Conservation (phyloP, 37 sponge, comb jelly and placozoan species). For the Beroe forskalii region DNA sequence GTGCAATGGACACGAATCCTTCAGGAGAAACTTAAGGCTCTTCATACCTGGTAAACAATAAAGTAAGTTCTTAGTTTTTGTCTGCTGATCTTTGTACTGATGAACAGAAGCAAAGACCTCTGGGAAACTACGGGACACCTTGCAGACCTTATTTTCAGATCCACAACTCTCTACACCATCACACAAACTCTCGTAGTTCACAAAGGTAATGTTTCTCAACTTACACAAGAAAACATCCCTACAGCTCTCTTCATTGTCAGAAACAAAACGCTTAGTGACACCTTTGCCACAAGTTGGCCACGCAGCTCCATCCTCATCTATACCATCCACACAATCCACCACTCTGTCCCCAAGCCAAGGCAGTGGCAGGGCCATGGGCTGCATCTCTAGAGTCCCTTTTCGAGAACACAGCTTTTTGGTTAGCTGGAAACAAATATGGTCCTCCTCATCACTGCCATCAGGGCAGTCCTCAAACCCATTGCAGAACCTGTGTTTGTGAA, state of each 20-base stretch:
- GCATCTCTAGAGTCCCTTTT: not conserved
- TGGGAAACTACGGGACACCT: not conserved
- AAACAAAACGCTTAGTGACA: not conserved
- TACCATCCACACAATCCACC: not conserved
- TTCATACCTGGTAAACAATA: not conserved
- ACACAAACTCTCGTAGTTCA: not conserved
- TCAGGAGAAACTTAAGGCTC: not conserved
- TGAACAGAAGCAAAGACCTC: not conserved
- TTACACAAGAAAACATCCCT: not conserved
- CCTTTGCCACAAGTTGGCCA: not conserved
- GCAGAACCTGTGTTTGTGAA: constrained; percentile 46
- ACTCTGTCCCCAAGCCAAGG: not conserved
- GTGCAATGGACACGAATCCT: not conserved
- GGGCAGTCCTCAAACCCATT: constrained; percentile 18
- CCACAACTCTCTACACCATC: not conserved
- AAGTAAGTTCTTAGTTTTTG: not conserved
- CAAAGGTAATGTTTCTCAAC: not conserved
- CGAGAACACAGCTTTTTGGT: not conserved
- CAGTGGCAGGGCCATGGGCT: not conserved
- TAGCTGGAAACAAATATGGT: not conserved
- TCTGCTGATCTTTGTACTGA: not conserved
- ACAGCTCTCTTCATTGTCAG: not conserved
- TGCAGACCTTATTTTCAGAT: not conserved
- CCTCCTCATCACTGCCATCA: not conserved
- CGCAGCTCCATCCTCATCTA: not conserved